A percentile compares a stretch with the other conserved stretches of the same genome.
phyloP scores from a whole-genome alignment of 2,888 invertebrate species.

The Dynastes maya region DNA sequence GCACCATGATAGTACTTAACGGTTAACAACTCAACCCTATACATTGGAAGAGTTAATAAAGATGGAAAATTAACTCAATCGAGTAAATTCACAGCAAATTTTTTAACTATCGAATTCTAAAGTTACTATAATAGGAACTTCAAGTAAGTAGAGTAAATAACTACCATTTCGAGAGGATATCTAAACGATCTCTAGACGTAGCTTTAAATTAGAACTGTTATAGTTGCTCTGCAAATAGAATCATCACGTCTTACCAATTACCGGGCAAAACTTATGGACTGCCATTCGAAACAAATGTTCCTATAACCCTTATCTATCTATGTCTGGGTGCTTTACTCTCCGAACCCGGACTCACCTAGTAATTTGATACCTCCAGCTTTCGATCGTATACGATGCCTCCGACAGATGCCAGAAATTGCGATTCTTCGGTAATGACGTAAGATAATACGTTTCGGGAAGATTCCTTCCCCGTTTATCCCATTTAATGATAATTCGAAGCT shows the following conservation, averaged over 20 bases:
- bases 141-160: background rate
- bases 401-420: conserved; percentile 31
- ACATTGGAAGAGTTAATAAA: too few species aligned
- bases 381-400: background rate
- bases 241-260: conserved; percentile 34
- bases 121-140: background rate
- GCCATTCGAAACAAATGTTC: conserved; percentile 38
- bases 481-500: conserved; percentile 29
- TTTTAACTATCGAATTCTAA: too few species aligned
- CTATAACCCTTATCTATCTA: conserved; percentile 25
- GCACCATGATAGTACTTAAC: too few species aligned
- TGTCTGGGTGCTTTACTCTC: conserved; percentile 8
- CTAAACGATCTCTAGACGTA: background rate
- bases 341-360: conserved; percentile 20
- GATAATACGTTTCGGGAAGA: conserved; percentile 20
- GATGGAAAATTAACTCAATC: too few species aligned
- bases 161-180: background rate
- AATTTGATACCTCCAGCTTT: conserved; percentile 8
- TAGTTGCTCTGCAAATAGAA: conserved; percentile 5
- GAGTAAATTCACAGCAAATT: too few species aligned
- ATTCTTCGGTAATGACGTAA: conserved; percentile 33
- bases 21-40: too few species aligned
- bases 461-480: conserved; percentile 13
- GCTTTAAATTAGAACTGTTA: background rate
- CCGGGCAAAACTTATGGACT: conserved; percentile 10